Evolutionary conservation across 2,113 vertebrate genomes (phyloP).

Genomic region (Nyctereutes procyonoides): DNA sequence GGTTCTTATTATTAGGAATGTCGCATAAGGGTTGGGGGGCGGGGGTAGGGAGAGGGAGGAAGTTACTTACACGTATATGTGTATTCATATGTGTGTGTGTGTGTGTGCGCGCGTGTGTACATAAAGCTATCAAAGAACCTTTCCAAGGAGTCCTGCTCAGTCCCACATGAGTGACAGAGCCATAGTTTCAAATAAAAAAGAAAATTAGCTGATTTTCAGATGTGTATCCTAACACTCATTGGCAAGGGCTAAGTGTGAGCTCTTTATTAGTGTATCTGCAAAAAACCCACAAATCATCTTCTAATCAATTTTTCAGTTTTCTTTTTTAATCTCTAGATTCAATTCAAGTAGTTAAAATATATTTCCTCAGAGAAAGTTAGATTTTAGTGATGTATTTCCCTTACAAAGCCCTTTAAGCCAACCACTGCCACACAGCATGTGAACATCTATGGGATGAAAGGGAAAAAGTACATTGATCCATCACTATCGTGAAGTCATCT

Average conservation of each 20-base stretch:
- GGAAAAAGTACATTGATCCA: not conserved
- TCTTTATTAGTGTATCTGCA: not conserved
- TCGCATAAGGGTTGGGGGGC: not conserved
- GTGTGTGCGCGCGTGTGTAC: not conserved
- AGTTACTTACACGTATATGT: not conserved
- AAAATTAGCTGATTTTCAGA: not conserved
- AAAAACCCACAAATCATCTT: not conserved
- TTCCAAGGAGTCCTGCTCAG: not conserved
- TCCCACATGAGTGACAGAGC: not conserved
- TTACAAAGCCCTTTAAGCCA: not conserved
- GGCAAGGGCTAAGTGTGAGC: not conserved
- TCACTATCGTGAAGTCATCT: not conserved
- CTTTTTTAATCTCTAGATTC: not conserved
- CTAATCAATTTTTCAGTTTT: not conserved
- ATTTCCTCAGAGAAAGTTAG: not conserved
- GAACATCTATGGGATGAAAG: not conserved
- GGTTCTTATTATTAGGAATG: not conserved
- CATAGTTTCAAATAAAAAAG: not conserved
- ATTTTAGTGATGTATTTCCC: not conserved
- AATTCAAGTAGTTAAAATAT: not conserved
- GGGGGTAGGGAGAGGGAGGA: not conserved
- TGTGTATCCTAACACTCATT: not conserved
- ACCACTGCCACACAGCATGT: too few relatives aligned
- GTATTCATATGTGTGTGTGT: not conserved
- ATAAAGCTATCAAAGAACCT: not conserved